These are phyloP conservation scores for Mus spicilegus DNA, from an alignment of 2,113 vertebrate species.

Conservation along the genomic window DNA sequence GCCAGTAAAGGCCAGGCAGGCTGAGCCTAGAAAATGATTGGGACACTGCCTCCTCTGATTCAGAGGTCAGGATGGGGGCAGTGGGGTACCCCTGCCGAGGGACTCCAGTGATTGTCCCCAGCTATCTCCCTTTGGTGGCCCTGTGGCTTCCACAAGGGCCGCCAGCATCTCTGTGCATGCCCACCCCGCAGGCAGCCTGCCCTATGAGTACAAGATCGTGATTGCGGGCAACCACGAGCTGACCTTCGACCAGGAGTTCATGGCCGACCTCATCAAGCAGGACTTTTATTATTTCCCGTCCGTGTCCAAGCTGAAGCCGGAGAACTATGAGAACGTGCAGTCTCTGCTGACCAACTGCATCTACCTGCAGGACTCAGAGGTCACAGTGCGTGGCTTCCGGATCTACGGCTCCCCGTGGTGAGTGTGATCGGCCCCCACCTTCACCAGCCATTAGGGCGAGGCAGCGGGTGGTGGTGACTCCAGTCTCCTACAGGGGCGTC, in stretches of 20 bases:
- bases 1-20: rapidly evolving
- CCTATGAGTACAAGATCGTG: constrained; percentile 98
- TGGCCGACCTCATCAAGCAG: constrained; percentile 99
- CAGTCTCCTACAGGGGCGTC: background rate
- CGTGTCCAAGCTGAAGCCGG: constrained; percentile 97
- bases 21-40: background rate
- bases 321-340: constrained; percentile 98
- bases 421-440: constrained; percentile 70
- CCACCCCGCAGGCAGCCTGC: constrained; percentile 91
- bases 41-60: background rate
- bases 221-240: constrained; percentile 98
- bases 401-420: constrained; percentile 98
- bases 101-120: rapidly evolving
- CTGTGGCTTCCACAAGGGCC: background rate
- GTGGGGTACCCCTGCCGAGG: no score
- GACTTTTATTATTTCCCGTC: constrained; percentile 99
- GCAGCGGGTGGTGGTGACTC: no score
- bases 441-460: rapidly evolving
- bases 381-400: constrained; percentile 95
- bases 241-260: constrained; percentile 99
- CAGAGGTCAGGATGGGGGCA: background rate
- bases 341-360: constrained; percentile 98
- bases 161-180: background rate
- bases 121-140: rapidly evolving
- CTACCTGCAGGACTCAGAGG: constrained; percentile 98